These are phyloP conservation scores for Andinoacara biseriatus DNA, from an alignment of 2,113 vertebrate genomes.

Conservation along the genomic window DNA sequence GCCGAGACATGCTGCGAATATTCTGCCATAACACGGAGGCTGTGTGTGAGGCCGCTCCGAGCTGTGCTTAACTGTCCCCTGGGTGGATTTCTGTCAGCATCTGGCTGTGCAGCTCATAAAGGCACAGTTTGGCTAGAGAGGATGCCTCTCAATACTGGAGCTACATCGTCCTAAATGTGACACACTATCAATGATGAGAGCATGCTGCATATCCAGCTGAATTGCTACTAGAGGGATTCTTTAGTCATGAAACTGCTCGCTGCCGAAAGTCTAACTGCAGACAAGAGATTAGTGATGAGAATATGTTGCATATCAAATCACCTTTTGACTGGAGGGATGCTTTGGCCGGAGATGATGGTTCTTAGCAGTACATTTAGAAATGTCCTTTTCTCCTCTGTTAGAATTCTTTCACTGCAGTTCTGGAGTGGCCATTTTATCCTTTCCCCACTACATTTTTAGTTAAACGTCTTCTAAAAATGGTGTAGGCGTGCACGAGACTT, in stretches of 20 bases:
- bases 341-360: constrained; percentile 10
- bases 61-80: constrained; percentile 20
- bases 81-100: constrained; percentile 39
- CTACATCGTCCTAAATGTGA: constrained; percentile 39
- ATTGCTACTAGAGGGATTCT: constrained; percentile 52
- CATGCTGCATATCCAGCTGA: constrained; percentile 35
- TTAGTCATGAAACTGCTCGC: constrained; percentile 41
- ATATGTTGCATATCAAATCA: constrained; percentile 61
- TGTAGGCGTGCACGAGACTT: neutral
- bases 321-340: constrained; percentile 46
- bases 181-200: constrained; percentile 39
- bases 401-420: neutral
- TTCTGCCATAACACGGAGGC: neutral
- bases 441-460: neutral
- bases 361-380: neutral
- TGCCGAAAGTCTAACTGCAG: constrained; percentile 42
- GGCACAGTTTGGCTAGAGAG: constrained; percentile 22
- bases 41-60: constrained; percentile 16
- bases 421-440: constrained; percentile 23
- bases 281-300: constrained; percentile 57
- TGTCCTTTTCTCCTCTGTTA: constrained; percentile 13
- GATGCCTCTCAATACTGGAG: constrained; percentile 45
- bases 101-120: constrained; percentile 26
- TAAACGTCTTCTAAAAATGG: constrained; percentile 2
- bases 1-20: constrained; percentile 24